A percentile compares a stretch with the other conserved stretches of the same genome.
Evolutionary conservation across 2,113 vertebrate species (phyloP).

Genomic region (Beaufortia kweichowensis): DNA sequence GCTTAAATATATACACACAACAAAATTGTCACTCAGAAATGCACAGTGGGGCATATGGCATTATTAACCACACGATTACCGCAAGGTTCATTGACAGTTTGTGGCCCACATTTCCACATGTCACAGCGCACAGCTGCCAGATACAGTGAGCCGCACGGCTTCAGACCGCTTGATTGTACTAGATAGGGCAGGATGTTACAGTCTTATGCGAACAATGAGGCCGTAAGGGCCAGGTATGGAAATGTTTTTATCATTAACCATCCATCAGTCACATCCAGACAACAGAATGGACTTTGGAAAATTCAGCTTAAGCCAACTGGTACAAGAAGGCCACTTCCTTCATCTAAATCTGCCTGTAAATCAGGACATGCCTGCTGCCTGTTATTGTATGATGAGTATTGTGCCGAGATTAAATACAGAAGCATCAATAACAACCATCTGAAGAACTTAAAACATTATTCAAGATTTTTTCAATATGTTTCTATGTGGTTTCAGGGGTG

Average conservation of each 20-base stretch:
- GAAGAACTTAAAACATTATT: neutral
- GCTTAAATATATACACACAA: neutral
- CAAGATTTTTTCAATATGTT: neutral
- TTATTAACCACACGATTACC: conserved; percentile 10
- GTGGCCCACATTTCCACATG: conserved; percentile 29
- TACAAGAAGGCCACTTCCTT: conserved; percentile 33
- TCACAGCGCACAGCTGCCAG: conserved; percentile 23
- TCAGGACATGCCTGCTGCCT: conserved; percentile 31
- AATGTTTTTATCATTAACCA: conserved; percentile 55
- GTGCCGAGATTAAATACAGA: neutral
- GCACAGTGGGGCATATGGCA: conserved; percentile 20
- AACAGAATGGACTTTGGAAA: conserved; percentile 51
- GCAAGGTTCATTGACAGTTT: conserved; percentile 25
- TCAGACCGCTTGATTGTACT: conserved; percentile 31
- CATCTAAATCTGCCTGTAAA: conserved; percentile 6
- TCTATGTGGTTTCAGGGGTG: neutral
- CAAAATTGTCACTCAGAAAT: neutral
- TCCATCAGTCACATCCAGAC: conserved; percentile 33
- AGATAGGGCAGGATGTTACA: conserved; percentile 51
- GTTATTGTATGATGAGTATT: conserved; percentile 5
- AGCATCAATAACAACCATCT: neutral
- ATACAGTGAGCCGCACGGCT: conserved; percentile 25
- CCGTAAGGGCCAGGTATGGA: conserved; percentile 46
- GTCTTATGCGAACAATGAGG: conserved; percentile 48
- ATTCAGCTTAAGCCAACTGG: conserved; percentile 23